Percentiles rank a stretch among this genome's conserved stretches.
Evolutionary conservation across 2,113 vertebrate genomes (phyloP).

Genomic region (Leuciscus idus): DNA sequence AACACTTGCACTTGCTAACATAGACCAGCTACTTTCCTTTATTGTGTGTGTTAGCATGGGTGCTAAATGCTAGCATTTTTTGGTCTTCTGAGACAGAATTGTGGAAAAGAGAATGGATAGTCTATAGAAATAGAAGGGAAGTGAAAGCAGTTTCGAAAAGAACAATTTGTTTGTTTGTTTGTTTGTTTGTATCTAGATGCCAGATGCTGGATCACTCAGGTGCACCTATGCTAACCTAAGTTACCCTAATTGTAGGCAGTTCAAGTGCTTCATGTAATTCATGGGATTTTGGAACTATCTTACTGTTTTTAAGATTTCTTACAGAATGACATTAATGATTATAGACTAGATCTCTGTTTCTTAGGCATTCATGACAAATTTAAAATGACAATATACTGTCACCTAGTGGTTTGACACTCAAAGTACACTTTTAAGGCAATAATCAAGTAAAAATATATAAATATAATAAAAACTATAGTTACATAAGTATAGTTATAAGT

Average conservation of each 20-base stretch:
- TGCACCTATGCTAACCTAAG: not conserved
- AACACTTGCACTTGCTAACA: not conserved
- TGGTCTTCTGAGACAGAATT: not conserved
- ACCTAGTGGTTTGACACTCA: slow-evolving; percentile 10
- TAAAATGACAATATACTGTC: slow-evolving; percentile 1
- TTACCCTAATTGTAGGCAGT: not conserved
- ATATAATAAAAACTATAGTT: too few relatives aligned
- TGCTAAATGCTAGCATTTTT: not conserved
- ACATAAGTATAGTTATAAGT: too few relatives aligned
- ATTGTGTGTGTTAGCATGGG: not conserved
- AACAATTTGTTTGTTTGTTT: not conserved
- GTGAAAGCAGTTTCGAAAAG: not conserved
- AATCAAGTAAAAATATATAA: too few relatives aligned
- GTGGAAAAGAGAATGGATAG: not conserved
- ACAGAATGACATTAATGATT: not conserved
- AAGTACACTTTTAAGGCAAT: not conserved
- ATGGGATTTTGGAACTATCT: not conserved
- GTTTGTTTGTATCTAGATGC: not conserved
- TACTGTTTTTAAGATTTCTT: not conserved
- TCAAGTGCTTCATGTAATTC: not conserved
- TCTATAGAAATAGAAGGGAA: not conserved
- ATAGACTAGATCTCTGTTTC: not conserved
- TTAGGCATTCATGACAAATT: not conserved
- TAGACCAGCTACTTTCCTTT: not conserved
- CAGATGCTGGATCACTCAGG: not conserved